phyloP scores from a whole-genome alignment of 2,797 vertebrate species.

The Cheirogaleus major region DNA sequence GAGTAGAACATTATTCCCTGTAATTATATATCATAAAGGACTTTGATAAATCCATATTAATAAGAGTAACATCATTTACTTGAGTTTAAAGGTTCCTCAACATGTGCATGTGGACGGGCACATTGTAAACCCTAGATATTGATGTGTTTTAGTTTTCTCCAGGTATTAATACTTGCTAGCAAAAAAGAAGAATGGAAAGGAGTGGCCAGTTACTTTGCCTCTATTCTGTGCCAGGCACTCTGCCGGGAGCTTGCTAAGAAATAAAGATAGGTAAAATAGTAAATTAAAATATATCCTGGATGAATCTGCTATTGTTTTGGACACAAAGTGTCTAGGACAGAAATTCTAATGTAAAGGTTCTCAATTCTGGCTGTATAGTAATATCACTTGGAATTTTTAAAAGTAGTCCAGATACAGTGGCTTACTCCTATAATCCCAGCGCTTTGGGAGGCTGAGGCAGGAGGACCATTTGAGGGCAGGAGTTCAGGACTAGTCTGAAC shows the following conservation, averaged over 20 bases:
- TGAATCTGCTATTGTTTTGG: neutral
- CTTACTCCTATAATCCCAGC: neutral
- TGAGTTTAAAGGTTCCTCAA: neutral
- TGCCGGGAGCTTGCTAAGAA: neutral
- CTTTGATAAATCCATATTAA: neutral
- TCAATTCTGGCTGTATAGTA: neutral
- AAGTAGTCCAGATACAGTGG: neutral
- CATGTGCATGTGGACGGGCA: neutral
- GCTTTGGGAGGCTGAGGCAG: no score
- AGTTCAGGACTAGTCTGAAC: neutral
- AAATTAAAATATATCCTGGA: neutral
- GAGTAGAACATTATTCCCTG: neutral
- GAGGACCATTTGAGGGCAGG: neutral
- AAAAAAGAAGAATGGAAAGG: conserved; percentile 3
- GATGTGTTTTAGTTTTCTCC: neutral
- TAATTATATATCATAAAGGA: conserved; percentile 14
- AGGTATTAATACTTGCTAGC: neutral
- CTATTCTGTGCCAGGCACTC: neutral
- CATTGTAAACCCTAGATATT: neutral
- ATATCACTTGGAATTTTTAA: neutral
- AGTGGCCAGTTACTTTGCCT: neutral
- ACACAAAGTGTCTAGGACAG: neutral
- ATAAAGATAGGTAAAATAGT: conserved; percentile 7
- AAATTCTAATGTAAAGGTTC: conserved; percentile 2
- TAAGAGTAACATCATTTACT: conserved; percentile 28